Conservation (phyloP, 2,888 invertebrate species). For the Agrotis puta region DNA sequence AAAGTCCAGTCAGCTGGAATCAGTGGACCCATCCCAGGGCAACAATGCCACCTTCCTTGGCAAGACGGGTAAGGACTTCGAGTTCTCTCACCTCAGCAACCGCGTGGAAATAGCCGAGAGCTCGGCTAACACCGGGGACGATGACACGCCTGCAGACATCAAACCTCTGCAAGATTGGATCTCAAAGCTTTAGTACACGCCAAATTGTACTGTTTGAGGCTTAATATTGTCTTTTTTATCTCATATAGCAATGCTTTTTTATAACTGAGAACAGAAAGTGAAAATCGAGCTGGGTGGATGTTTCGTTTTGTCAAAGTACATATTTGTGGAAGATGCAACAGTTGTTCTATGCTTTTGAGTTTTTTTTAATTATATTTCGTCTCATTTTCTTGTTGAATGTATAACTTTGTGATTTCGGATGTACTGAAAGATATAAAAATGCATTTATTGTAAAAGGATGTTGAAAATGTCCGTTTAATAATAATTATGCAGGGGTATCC, state of each 20-base stretch:
- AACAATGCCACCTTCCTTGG: constrained; percentile 93
- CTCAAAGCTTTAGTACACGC: constrained; percentile 85
- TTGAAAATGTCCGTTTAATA: constrained; percentile 49
- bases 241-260: constrained; percentile 20
- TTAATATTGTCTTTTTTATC: constrained; percentile 21
- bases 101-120: constrained; percentile 94
- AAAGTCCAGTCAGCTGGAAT: constrained; percentile 95
- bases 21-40: constrained; percentile 92
- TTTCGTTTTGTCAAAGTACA: constrained; percentile 48
- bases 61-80: constrained; percentile 95
- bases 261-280: constrained; percentile 21
- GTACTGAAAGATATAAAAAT: constrained; percentile 30
- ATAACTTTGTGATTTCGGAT: constrained; percentile 46
- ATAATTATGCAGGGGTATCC: constrained; percentile 34
- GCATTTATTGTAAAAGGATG: constrained; percentile 47
- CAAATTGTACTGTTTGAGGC: constrained; percentile 26
- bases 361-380: constrained; percentile 27
- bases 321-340: constrained; percentile 18
- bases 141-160: constrained; percentile 92
- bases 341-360: constrained; percentile 23
- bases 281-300: constrained; percentile 4
- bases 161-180: constrained; percentile 94
- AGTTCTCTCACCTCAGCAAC: constrained; percentile 94
- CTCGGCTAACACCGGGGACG: constrained; percentile 90
- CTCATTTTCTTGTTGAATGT: constrained; percentile 25